A percentile compares a stretch with the other conserved stretches of the same genome.
phyloP scores from a whole-genome alignment of 2,113 vertebrate species.

The Nothocercus nigrocapillus region DNA sequence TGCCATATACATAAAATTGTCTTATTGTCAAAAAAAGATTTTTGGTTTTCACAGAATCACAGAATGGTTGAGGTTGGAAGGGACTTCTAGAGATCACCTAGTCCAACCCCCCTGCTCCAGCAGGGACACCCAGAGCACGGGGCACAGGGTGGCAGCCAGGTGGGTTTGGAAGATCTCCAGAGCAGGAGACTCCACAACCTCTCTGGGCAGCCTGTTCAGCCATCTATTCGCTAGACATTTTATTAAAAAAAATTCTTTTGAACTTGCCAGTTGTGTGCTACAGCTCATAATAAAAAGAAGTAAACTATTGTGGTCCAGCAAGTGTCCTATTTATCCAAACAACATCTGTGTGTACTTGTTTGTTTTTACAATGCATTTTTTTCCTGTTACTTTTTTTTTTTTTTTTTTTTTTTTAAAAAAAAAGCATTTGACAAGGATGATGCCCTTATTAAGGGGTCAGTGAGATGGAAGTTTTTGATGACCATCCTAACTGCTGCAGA shows the following conservation, averaged over 20 bases:
- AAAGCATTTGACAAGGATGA: neutral
- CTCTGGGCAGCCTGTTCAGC: too few species aligned
- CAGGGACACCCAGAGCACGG: too few species aligned
- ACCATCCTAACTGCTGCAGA: neutral
- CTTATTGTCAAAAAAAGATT: neutral
- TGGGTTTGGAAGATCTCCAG: too few species aligned
- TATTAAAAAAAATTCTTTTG: neutral
- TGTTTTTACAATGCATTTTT: neutral
- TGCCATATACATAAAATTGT: neutral
- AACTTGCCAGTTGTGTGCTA: neutral
- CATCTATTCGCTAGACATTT: neutral
- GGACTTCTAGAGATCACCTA: too few species aligned
- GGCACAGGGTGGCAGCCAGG: too few species aligned
- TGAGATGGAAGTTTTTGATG: neutral
- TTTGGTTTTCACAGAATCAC: neutral
- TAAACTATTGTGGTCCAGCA: neutral
- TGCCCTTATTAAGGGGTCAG: fast-evolving
- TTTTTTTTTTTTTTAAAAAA: too few species aligned
- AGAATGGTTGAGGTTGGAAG: too few species aligned
- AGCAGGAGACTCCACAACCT: too few species aligned
- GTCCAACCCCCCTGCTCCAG: too few species aligned
- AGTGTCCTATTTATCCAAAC: neutral
- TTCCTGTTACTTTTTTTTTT: neutral
- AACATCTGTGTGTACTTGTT: neutral
- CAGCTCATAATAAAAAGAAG: neutral